Evolutionary conservation across 1,140 invertebrate genomes (phyloP).

Genomic region (Drosophila ambigua): DNA sequence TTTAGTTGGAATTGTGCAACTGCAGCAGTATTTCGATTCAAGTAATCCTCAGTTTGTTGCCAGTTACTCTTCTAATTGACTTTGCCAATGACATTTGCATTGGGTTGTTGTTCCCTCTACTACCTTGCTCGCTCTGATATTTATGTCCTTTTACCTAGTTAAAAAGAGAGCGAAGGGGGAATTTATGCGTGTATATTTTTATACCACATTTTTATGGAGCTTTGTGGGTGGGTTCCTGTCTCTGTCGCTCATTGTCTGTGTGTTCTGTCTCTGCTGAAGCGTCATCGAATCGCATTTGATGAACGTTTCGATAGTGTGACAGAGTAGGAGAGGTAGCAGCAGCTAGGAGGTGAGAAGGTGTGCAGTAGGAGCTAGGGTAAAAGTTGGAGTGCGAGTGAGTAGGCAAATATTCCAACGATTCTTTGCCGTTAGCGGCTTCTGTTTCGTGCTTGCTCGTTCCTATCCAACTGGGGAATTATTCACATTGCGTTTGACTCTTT

Average conservation of each 20-base stretch:
- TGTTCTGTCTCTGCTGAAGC: constrained; percentile 41
- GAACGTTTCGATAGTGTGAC: constrained; percentile 41
- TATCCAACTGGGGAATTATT: constrained; percentile 70
- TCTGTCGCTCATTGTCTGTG: constrained; percentile 7
- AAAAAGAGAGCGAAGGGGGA: constrained; percentile 1
- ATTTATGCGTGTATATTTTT: constrained; percentile 72
- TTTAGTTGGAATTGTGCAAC: constrained; percentile 31
- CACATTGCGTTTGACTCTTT: constrained; percentile 68
- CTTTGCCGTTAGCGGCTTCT: constrained; percentile 10
- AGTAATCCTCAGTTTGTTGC: constrained; percentile 11
- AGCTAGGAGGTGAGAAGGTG: no score
- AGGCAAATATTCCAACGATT: constrained; percentile 24
- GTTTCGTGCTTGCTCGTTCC: constrained; percentile 62
- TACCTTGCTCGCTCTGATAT: constrained; percentile 11
- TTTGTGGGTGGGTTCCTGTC: constrained; percentile 9
- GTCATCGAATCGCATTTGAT: constrained; percentile 54
- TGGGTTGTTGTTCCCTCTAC: constrained; percentile 23
- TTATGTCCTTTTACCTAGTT: constrained; percentile 20
- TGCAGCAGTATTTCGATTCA: constrained; percentile 24
- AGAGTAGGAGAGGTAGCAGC: constrained; percentile 10
- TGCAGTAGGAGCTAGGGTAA: neutral
- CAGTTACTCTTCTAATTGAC: constrained; percentile 31
- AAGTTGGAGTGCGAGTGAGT: neutral
- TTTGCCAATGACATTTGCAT: constrained; percentile 62
- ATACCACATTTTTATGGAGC: constrained; percentile 69